Conservation (phyloP, 2,888 invertebrate species). For the Frankliniella intonsa region DNA sequence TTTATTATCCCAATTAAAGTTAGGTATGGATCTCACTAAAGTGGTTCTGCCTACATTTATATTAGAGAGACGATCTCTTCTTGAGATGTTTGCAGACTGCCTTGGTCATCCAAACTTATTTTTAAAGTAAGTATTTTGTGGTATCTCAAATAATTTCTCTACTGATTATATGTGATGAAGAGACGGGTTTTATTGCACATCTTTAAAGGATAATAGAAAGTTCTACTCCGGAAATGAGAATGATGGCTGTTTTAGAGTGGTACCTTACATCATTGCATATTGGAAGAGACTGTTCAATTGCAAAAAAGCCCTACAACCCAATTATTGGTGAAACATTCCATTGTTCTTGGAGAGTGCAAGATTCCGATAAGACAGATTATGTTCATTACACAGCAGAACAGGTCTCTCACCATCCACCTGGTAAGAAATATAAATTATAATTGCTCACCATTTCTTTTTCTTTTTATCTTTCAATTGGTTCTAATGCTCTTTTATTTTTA, state of each 20-base stretch:
- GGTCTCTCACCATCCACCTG: slow-evolving; percentile 97
- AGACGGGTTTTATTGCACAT: background rate
- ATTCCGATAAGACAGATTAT: slow-evolving; percentile 36
- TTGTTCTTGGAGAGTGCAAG: slow-evolving; percentile 71
- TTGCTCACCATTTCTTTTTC: background rate
- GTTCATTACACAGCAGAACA: slow-evolving; percentile 74
- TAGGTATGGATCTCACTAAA: slow-evolving; percentile 99
- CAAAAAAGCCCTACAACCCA: slow-evolving; percentile 98
- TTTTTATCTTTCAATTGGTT: background rate
- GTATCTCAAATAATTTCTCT: background rate
- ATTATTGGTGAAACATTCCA: slow-evolving; percentile 92
- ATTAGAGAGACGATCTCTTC: slow-evolving; percentile 86
- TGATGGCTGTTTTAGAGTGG: slow-evolving; percentile 91
- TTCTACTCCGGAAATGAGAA: slow-evolving; percentile 76
- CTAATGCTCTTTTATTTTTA: slow-evolving; percentile 44
- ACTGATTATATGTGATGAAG: background rate
- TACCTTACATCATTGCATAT: slow-evolving; percentile 98
- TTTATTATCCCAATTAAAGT: slow-evolving; percentile 91
- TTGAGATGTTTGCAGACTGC: slow-evolving; percentile 99
- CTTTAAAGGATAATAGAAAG: slow-evolving; percentile 76
- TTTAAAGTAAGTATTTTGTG: slow-evolving; percentile 57
- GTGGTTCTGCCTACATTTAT: slow-evolving; percentile 97
- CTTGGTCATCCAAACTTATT: slow-evolving; percentile 98
- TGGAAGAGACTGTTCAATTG: slow-evolving; percentile 90
- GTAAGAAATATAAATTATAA: slow-evolving; percentile 48